Evolutionary conservation across 2,888 invertebrate genomes (phyloP), one percentile per base, ranked within the genome.

Genomic region (Candidula unifasciata): DNA sequence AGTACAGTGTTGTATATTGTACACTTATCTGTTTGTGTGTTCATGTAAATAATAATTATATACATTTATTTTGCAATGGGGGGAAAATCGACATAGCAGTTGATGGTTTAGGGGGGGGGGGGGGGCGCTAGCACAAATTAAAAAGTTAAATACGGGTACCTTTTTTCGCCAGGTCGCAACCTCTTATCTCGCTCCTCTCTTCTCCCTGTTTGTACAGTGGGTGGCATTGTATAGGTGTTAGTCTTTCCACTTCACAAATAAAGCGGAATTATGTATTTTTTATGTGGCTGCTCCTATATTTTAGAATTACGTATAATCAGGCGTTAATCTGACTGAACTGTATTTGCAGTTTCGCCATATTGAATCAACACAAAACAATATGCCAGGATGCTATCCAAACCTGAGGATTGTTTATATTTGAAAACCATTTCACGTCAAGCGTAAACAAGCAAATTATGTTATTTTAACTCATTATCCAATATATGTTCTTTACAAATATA

Each of bases 141-240:
- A n/a, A n/a, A n/a, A n/a, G n/a, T n/a, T n/a, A n/a, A n/a, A n/a
- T n/a, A n/a, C n/a, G n/a, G n/a, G n/a, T 44, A 10, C 91, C 91
- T 89, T 85, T 90, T 90, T 27, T 91, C 92, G 57, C 90, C 91
- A 71, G 87, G 86, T 54, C 89, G 87, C 57, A 88, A 86, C 80
- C 91, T 90, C 79, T 91, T 88, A 10, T 91, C 91, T 77, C 91
- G 88, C 44, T 92, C 92, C 66, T 92, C 90, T 82, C 90, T 88
- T 10, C 89, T 88, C 10, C 90, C 89, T 27, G 91, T 89, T 84
- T 93, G 93, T 37, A 93, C 88, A 30, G 92, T 92, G 16, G 93
- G 93, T 35, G 93, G 91, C 93, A 93, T 93, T 57, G 27, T 80
- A 3, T n/a, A 0, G 60, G 57, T 60, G n/a, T 10, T 24, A 52